A percentile compares a stretch with the other conserved stretches of the same genome.
Evolutionary conservation across 37 sponge, comb jelly and placozoan genomes (phyloP).

Genomic region (Petrosia ficiformis): DNA sequence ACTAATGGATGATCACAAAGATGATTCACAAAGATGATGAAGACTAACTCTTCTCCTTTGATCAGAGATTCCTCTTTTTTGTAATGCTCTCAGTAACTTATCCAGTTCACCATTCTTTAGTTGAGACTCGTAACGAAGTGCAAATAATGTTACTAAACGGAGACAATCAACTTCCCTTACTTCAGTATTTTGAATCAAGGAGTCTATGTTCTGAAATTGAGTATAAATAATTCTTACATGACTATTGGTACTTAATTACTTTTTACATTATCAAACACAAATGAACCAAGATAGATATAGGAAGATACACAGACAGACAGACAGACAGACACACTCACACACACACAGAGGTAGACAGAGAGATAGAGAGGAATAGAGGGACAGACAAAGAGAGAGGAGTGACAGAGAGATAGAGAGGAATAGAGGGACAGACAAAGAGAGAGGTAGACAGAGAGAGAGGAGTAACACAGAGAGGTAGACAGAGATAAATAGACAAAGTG

Average conservation of each 20-base stretch:
- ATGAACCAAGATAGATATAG: too few relatives aligned
- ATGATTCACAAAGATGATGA: too few relatives aligned
- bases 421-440: slow-evolving; percentile 13
- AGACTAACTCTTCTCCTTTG: slow-evolving; percentile 38
- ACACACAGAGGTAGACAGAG: too few relatives aligned
- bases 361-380: too few relatives aligned
- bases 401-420: slow-evolving; percentile 5
- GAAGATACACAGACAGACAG: too few relatives aligned
- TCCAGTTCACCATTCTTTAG: slow-evolving; percentile 16
- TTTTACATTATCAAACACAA: not conserved
- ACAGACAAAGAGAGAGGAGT: too few relatives aligned
- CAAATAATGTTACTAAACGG: slow-evolving; percentile 73
- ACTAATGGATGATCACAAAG: too few relatives aligned
- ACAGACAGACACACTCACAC: too few relatives aligned
- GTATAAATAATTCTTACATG: not conserved
- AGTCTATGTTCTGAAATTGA: slow-evolving; percentile 37
- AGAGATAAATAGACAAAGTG: too few relatives aligned
- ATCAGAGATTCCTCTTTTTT: slow-evolving; percentile 49
- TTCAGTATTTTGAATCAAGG: slow-evolving; percentile 47
- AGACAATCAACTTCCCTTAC: slow-evolving; percentile 63
- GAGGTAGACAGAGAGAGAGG: slow-evolving; percentile 20
- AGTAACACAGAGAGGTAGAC: too few relatives aligned
- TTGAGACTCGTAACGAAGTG: slow-evolving; percentile 75
- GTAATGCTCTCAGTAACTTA: slow-evolving; percentile 19
- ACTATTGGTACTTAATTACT: not conserved